A percentile compares a stretch with the other conserved stretches of the same genome.
Evolutionary conservation across 2,113 vertebrate genomes (phyloP).

Genomic region (Polyodon spathula): DNA sequence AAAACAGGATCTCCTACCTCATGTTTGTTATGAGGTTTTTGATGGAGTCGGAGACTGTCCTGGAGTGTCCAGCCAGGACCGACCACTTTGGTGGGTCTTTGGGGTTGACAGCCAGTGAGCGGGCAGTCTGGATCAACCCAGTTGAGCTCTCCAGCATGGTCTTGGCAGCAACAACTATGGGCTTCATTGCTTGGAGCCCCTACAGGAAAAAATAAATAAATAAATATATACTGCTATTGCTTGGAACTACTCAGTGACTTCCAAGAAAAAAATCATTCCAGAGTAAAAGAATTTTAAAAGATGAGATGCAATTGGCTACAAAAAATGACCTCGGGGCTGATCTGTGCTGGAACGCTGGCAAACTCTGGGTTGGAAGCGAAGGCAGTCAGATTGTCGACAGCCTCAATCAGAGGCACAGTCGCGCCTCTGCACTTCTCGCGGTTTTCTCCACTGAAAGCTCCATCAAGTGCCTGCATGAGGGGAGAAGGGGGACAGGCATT

Average conservation of each 20-base stretch:
- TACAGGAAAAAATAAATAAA: constrained; percentile 31
- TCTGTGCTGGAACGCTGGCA: constrained; percentile 84
- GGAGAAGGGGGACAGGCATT: not conserved
- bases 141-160: constrained; percentile 91
- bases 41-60: constrained; percentile 94
- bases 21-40: constrained; percentile 97
- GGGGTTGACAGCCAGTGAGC: constrained; percentile 89
- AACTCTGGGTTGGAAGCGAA: constrained; percentile 95
- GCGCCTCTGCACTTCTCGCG: constrained; percentile 79
- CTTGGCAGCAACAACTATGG: constrained; percentile 78
- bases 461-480: constrained; percentile 72
- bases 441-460: constrained; percentile 85
- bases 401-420: constrained; percentile 85
- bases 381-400: constrained; percentile 90
- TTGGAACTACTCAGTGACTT: no score
- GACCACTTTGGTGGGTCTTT: constrained; percentile 94
- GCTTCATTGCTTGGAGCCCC: constrained; percentile 88
- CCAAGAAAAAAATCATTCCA: no score
- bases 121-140: constrained; percentile 85
- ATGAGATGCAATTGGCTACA: no score
- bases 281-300: no score
- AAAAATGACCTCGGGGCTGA: constrained; percentile 94
- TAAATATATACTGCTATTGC: not conserved
- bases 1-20: constrained; percentile 59
- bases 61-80: constrained; percentile 83